These are phyloP conservation scores for Notarius lentiginosus DNA, from an alignment of 2,113 vertebrate species.

Conservation along the genomic window DNA sequence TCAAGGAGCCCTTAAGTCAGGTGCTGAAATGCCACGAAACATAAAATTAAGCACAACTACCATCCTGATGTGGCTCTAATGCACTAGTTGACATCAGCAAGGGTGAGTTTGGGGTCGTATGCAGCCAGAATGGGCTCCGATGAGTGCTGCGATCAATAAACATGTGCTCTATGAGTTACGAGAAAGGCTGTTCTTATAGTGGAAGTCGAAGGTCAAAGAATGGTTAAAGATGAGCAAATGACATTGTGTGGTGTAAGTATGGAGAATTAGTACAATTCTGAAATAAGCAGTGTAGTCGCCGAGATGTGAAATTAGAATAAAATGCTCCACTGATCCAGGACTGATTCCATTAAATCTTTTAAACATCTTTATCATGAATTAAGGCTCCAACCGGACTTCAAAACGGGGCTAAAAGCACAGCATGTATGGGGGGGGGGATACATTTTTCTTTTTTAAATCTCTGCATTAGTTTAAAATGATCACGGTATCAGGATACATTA, in stretches of 20 bases:
- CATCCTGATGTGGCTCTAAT: not conserved
- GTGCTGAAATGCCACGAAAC: slow-evolving; percentile 9
- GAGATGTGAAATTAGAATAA: slow-evolving; percentile 38
- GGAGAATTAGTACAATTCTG: not conserved
- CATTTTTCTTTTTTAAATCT: not conserved
- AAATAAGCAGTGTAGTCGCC: slow-evolving; percentile 2
- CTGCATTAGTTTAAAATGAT: not conserved
- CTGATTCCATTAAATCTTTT: slow-evolving; percentile 5
- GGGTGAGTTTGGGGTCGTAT: slow-evolving; percentile 17
- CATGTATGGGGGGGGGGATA: not conserved
- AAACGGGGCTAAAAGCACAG: not conserved
- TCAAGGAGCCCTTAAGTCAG: slow-evolving; percentile 41
- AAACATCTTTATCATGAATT: slow-evolving; percentile 1
- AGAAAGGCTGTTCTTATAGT: not conserved
- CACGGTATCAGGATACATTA: not conserved
- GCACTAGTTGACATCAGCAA: not conserved
- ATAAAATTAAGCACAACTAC: slow-evolving; percentile 17
- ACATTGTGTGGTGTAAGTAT: not conserved
- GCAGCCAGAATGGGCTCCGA: slow-evolving; percentile 4
- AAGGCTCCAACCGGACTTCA: not conserved
- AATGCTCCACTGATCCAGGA: not conserved
- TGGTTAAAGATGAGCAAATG: slow-evolving; percentile 1
- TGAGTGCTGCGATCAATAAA: slow-evolving; percentile 6
- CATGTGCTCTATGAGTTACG: not conserved
- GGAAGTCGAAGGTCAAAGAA: not conserved